A percentile compares a stretch with the other conserved stretches of the same genome.
Evolutionary conservation across 2,888 invertebrate species (phyloP).

Genomic region (Drosophila meridionalis): DNA sequence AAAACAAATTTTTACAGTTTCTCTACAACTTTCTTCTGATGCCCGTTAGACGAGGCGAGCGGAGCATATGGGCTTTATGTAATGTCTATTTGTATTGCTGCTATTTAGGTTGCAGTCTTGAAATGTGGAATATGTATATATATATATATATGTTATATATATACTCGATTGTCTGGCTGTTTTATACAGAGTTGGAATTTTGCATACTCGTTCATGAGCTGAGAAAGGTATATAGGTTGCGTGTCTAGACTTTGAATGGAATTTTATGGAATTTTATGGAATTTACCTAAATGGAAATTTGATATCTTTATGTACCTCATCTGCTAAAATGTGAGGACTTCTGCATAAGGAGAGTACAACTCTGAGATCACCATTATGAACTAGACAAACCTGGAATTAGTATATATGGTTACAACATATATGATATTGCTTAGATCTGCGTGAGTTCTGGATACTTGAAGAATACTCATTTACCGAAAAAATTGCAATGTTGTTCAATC

Average conservation of each 20-base stretch:
- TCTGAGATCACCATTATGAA: too few relatives aligned
- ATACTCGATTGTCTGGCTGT: background rate
- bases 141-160: background rate
- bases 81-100: background rate
- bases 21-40: background rate
- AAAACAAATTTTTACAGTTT: slow-evolving; percentile 1
- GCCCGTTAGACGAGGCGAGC: background rate
- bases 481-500: too few relatives aligned
- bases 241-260: background rate
- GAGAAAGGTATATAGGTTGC: background rate
- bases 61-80: slow-evolving; percentile 1
- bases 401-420: background rate
- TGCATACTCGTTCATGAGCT: background rate
- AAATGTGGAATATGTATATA: background rate
- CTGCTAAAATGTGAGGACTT: too few relatives aligned
- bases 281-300: too few relatives aligned
- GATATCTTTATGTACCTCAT: too few relatives aligned
- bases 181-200: background rate
- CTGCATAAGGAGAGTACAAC: too few relatives aligned
- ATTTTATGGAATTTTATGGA: too few relatives aligned
- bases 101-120: background rate
- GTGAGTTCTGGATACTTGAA: too few relatives aligned
- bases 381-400: too few relatives aligned
- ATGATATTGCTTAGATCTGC: too few relatives aligned
- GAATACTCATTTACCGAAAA: too few relatives aligned